Conservation (phyloP, 1,140 invertebrate genomes). For the Temnothorax nylanderi region DNA sequence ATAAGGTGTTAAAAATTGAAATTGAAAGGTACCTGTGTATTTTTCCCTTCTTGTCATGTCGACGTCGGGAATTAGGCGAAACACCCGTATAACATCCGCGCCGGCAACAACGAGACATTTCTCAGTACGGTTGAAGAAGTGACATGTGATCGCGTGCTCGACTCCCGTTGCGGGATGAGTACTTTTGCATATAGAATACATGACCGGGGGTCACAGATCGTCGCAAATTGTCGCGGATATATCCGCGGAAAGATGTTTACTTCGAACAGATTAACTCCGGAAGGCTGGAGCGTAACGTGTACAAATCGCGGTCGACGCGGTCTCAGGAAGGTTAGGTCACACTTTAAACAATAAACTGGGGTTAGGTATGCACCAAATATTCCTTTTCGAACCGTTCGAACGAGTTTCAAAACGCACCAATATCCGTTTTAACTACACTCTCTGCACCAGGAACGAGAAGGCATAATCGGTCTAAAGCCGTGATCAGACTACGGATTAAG, state of each 20-base stretch:
- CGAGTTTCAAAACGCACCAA: too few relatives aligned
- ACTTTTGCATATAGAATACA: conserved; percentile 97
- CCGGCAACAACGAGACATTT: conserved; percentile 97
- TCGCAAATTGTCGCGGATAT: not conserved
- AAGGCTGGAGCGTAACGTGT: not conserved
- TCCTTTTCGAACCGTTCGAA: too few relatives aligned
- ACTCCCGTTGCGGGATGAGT: conserved; percentile 96
- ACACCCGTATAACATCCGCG: conserved; percentile 96
- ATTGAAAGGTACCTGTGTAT: conserved; percentile 86
- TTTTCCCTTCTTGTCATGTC: conserved; percentile 89
- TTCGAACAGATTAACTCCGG: not conserved
- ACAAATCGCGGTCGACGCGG: too few relatives aligned
- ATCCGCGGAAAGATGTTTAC: not conserved
- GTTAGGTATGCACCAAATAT: too few relatives aligned
- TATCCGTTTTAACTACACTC: too few relatives aligned
- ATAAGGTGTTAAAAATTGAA: not conserved
- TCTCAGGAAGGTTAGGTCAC: too few relatives aligned
- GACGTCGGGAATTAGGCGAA: conserved; percentile 94
- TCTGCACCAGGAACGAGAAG: too few relatives aligned
- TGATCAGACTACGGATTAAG: too few relatives aligned
- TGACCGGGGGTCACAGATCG: conserved; percentile 79
- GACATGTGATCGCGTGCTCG: conserved; percentile 96
- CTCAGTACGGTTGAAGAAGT: conserved; percentile 96
- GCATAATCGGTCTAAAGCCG: too few relatives aligned
- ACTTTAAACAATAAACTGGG: too few relatives aligned